phyloP scores from a whole-genome alignment of 2,797 vertebrate genomes.

The Sphaeramia orbicularis region DNA sequence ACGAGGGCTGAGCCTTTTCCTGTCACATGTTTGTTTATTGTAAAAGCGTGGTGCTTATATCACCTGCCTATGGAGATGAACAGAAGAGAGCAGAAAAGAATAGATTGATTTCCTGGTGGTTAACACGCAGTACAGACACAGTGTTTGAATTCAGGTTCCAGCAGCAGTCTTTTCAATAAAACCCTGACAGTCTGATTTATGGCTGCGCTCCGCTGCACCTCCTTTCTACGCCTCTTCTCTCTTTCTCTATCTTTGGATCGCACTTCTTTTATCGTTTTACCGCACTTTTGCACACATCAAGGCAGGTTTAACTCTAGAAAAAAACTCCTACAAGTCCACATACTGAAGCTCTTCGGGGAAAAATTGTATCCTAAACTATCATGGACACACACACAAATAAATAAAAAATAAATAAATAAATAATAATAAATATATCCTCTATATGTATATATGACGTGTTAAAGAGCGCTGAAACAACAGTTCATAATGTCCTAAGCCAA shows the following conservation, averaged over 20 bases:
- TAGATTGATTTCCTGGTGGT: constrained; percentile 59
- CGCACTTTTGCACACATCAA: constrained; percentile 6
- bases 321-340: constrained; percentile 6
- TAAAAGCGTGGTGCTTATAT: constrained; percentile 47
- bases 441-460: no score
- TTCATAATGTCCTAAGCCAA: no score
- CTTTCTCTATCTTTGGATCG: constrained; percentile 46
- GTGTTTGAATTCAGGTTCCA: constrained; percentile 76
- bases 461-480: no score
- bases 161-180: constrained; percentile 79
- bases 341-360: neutral
- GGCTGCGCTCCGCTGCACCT: constrained; percentile 37
- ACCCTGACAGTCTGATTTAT: constrained; percentile 75
- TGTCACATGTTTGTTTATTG: constrained; percentile 52
- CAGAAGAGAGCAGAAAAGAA: constrained; percentile 43
- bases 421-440: no score
- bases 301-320: neutral
- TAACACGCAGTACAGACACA: constrained; percentile 63
- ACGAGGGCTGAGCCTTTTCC: constrained; percentile 11
- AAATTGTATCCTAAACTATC: neutral
- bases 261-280: constrained; percentile 6
- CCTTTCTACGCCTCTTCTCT: constrained; percentile 54
- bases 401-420: no score
- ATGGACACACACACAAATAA: no score
- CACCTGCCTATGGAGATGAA: constrained; percentile 37